phyloP scores from a whole-genome alignment of 2,113 vertebrate species.

The Nanorana parkeri region DNA sequence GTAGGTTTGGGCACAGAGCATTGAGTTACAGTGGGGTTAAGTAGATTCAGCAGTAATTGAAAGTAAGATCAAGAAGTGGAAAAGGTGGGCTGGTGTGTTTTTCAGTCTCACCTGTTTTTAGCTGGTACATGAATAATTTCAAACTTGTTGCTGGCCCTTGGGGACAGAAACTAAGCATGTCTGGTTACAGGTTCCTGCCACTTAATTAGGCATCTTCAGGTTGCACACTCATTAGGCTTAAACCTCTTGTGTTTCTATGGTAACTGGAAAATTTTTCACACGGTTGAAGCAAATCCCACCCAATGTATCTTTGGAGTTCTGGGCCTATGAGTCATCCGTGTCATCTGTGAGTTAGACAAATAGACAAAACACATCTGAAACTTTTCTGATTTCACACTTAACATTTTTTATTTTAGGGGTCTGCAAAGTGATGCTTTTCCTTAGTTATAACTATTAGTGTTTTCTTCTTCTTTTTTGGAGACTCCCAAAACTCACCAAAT shows the following conservation, averaged over 20 bases:
- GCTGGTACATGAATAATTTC: neutral
- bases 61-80: too few species aligned
- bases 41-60: too few species aligned
- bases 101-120: slow-evolving; percentile 3
- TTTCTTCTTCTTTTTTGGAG: neutral
- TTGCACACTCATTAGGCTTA: slow-evolving; percentile 36
- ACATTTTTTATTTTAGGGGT: neutral
- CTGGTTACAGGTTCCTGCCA: slow-evolving; percentile 7
- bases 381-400: neutral
- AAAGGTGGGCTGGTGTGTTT: too few species aligned
- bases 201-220: slow-evolving; percentile 28
- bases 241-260: slow-evolving; percentile 23
- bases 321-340: slow-evolving; percentile 25
- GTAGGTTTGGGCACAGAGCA: too few species aligned
- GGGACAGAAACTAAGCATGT: neutral
- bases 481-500: too few species aligned
- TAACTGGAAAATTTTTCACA: slow-evolving; percentile 15
- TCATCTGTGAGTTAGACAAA: slow-evolving; percentile 12
- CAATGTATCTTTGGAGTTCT: neutral
- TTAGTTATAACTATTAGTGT: neutral
- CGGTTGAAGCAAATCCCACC: slow-evolving; percentile 12
- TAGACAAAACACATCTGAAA: neutral
- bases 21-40: too few species aligned
- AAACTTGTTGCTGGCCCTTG: slow-evolving; percentile 9
- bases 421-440: neutral